A percentile compares a stretch with the other conserved stretches of the same genome.
Evolutionary conservation across 2,113 vertebrate genomes (phyloP).

Genomic region (Scytalopus superciliaris): DNA sequence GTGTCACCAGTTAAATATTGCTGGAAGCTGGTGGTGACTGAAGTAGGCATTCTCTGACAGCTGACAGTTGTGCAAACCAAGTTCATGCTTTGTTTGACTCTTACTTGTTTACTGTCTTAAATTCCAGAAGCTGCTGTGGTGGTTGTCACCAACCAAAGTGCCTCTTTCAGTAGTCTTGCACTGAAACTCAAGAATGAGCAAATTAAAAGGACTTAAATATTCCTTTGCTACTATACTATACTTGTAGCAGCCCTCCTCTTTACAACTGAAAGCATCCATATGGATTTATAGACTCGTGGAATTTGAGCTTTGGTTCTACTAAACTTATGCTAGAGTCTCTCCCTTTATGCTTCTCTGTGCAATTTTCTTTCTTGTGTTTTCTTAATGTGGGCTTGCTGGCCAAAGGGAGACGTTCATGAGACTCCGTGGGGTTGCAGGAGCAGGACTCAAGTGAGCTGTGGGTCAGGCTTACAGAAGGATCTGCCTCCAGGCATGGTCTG

Average conservation of each 20-base stretch:
- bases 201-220: neutral
- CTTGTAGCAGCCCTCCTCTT: neutral
- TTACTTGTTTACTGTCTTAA: neutral
- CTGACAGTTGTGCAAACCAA: neutral
- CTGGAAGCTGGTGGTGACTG: neutral
- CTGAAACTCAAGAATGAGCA: neutral
- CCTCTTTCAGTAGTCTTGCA: neutral
- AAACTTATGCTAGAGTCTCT: neutral
- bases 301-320: neutral
- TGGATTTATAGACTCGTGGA: neutral
- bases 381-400: neutral
- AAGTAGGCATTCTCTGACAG: neutral
- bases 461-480: neutral
- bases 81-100: neutral
- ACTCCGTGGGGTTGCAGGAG: neutral
- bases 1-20: neutral
- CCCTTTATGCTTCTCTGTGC: neutral
- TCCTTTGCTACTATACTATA: neutral
- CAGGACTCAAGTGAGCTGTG: neutral
- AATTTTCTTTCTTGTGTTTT: neutral
- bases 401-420: neutral
- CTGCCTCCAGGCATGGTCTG: neutral
- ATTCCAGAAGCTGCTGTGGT: neutral
- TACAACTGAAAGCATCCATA: neutral
- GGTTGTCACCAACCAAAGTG: neutral